Evolutionary conservation across 2,797 vertebrate genomes (phyloP).

Genomic region (Bradypodion ventrale): DNA sequence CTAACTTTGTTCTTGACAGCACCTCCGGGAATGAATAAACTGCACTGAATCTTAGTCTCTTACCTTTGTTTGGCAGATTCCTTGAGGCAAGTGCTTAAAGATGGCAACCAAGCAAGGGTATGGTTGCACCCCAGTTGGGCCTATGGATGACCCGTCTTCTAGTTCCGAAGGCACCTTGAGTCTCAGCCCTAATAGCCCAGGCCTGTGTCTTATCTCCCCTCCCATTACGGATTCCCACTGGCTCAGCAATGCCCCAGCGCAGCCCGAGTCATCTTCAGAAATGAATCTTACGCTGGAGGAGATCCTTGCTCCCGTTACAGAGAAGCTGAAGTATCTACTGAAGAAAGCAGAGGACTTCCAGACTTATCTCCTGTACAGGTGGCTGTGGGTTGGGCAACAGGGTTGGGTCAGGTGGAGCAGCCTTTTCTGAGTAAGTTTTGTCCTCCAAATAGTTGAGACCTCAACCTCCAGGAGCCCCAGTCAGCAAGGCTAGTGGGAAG

Average conservation of each 20-base stretch:
- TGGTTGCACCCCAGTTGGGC: not conserved
- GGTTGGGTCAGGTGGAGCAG: not conserved
- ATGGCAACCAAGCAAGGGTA: conserved; percentile 31
- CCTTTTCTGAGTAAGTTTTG: not conserved
- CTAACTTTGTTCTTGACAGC: not conserved
- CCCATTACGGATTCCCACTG: conserved; percentile 9
- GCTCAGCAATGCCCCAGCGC: conserved; percentile 13
- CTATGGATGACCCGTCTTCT: conserved; percentile 7
- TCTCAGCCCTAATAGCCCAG: conserved; percentile 29
- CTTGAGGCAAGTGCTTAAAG: not conserved
- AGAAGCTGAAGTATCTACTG: conserved; percentile 77
- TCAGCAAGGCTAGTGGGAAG: not conserved
- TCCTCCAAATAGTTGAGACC: not conserved
- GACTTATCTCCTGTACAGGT: conserved; percentile 69
- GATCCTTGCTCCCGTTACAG: conserved; percentile 67
- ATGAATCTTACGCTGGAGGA: conserved; percentile 56
- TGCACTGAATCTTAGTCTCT: not conserved
- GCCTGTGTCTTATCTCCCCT: conserved; percentile 19
- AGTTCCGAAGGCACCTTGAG: conserved; percentile 7
- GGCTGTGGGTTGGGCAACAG: not conserved
- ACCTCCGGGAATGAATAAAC: not conserved
- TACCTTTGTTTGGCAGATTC: conserved; percentile 25
- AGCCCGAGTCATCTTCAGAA: not conserved
- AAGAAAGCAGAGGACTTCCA: conserved; percentile 77
- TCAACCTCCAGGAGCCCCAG: not conserved